A percentile compares a stretch with the other conserved stretches of the same genome.
phyloP scores from a whole-genome alignment of 2,797 vertebrate species.

The Pseudochromis fuscus region DNA sequence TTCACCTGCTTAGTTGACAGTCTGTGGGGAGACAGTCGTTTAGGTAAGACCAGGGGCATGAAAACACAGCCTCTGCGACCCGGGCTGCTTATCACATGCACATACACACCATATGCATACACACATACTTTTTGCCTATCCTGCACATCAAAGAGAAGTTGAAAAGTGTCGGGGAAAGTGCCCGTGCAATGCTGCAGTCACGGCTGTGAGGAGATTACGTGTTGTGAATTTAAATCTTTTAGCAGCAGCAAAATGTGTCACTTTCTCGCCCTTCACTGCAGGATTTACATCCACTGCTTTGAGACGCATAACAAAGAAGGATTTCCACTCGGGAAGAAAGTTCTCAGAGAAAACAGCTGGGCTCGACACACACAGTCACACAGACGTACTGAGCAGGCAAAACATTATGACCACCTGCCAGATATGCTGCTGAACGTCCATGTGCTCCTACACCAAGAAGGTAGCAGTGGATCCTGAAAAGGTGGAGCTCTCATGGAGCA shows the following conservation, averaged over 20 bases:
- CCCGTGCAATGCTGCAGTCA: conserved; percentile 19
- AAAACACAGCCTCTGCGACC: conserved; percentile 33
- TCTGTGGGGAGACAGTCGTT: conserved; percentile 17
- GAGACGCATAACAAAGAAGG: conserved; percentile 7
- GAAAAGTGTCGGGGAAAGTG: conserved; percentile 10
- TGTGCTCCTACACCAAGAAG: neutral
- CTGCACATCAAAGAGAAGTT: conserved; percentile 41
- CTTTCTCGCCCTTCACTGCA: conserved; percentile 20
- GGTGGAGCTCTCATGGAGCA: neutral
- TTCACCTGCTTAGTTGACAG: conserved; percentile 16
- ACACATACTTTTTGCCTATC: conserved; percentile 15
- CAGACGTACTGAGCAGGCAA: neutral
- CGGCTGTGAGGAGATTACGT: conserved; percentile 30
- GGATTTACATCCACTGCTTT: conserved; percentile 27
- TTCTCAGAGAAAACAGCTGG: conserved; percentile 8
- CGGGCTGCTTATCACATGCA: conserved; percentile 18
- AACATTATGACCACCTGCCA: neutral
- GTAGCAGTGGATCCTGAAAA: neutral
- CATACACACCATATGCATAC: conserved; percentile 1
- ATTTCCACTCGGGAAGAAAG: conserved; percentile 1
- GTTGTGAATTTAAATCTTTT: conserved; percentile 40
- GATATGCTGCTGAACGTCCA: too few relatives aligned
- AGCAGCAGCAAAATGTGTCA: conserved; percentile 17
- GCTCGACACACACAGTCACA: neutral
- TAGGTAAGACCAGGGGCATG: conserved; percentile 30